These are phyloP conservation scores for Sepioteuthis lessoniana DNA, from an alignment of 2,888 invertebrate genomes.

Conservation along the genomic window DNA sequence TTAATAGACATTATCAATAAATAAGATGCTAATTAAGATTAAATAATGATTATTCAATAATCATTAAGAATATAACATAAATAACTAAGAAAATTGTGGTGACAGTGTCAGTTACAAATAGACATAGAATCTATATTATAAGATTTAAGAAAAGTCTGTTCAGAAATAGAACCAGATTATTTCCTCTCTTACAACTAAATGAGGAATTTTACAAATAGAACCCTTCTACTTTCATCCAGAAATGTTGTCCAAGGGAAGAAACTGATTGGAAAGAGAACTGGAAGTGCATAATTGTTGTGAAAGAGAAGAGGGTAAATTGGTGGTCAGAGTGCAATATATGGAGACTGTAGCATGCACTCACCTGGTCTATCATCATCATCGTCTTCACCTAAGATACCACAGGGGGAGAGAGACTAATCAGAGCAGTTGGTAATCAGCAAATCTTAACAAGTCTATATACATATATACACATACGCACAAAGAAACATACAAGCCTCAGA, in stretches of 20 bases:
- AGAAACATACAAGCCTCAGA: too few species aligned
- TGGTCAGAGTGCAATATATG: background rate
- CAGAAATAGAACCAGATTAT: too few species aligned
- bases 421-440: background rate
- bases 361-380: background rate
- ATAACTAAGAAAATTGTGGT: too few species aligned
- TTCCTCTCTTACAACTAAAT: background rate
- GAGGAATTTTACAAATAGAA: background rate
- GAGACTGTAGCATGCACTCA: conserved; percentile 38
- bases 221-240: background rate
- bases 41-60: too few species aligned
- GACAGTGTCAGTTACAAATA: too few species aligned
- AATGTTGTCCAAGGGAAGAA: background rate
- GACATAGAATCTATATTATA: too few species aligned
- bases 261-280: background rate
- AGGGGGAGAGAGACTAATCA: conserved; percentile 43
- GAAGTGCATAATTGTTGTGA: background rate
- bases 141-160: too few species aligned
- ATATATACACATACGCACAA: too few species aligned
- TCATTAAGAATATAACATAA: too few species aligned
- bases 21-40: too few species aligned
- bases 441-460: background rate
- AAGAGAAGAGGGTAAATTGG: background rate
- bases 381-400: conserved; percentile 33
- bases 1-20: too few species aligned